A percentile compares a stretch with the other conserved stretches of the same genome.
Evolutionary conservation across 1,140 invertebrate genomes (phyloP).

Genomic region (Phthorimaea operculella): DNA sequence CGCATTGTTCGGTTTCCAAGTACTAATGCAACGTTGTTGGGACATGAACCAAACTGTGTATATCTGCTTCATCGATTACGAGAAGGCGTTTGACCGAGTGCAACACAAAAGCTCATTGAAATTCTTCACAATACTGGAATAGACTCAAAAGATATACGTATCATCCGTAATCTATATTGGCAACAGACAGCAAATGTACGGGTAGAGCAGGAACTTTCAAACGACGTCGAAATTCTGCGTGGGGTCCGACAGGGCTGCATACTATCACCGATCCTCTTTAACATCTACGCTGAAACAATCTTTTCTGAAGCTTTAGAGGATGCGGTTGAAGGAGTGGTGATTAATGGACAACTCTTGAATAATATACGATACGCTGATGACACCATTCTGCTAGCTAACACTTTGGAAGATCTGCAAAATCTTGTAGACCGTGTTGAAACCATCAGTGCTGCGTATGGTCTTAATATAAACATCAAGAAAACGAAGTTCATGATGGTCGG

Average conservation of each 20-base stretch:
- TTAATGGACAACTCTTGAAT: background rate
- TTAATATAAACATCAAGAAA: background rate
- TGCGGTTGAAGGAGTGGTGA: background rate
- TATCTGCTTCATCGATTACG: constrained; percentile 5
- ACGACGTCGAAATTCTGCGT: background rate
- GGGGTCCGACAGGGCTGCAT: constrained; percentile 3
- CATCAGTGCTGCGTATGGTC: background rate
- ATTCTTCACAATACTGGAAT: constrained; percentile 10
- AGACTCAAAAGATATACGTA: constrained; percentile 16
- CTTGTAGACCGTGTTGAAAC: background rate
- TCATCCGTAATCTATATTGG: constrained; percentile 19
- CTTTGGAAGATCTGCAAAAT: background rate
- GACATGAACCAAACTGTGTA: background rate
- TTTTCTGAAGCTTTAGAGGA: background rate
- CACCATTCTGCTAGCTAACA: background rate
- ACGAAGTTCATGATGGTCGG: background rate
- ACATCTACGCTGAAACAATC: background rate
- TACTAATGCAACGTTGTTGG: constrained; percentile 1
- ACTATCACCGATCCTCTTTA: constrained; percentile 2
- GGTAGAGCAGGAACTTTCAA: background rate
- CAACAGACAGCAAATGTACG: constrained; percentile 10
- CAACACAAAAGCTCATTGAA: constrained; percentile 1
- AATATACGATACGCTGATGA: background rate
- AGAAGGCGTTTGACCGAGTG: background rate
- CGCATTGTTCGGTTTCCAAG: constrained; percentile 3